Conservation (phyloP, 2,113 vertebrate genomes). For the Gallinago paraguaiae region DNA sequence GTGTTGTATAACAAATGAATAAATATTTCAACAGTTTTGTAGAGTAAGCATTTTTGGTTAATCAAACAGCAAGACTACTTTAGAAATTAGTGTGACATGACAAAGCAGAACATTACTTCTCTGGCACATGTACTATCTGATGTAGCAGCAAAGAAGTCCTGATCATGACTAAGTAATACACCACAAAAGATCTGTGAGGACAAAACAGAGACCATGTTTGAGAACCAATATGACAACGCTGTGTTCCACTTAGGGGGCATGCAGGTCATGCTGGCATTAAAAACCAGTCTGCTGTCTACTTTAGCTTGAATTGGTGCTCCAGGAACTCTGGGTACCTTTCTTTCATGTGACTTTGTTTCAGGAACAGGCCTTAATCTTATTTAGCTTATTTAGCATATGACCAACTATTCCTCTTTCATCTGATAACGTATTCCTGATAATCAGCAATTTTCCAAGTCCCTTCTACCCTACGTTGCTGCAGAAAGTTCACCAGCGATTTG, state of each 20-base stretch:
- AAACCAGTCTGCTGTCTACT: not conserved
- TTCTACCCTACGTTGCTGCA: not conserved
- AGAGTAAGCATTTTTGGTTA: not conserved
- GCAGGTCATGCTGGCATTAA: not conserved
- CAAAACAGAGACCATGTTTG: not conserved
- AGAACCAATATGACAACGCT: not conserved
- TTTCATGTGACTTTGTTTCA: not conserved
- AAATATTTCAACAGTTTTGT: not conserved
- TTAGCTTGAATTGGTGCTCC: not conserved
- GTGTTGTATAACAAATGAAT: not conserved
- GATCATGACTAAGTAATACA: not conserved
- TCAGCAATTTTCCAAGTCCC: not conserved
- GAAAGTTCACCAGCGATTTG: not conserved
- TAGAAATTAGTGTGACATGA: not conserved
- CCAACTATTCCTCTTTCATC: not conserved
- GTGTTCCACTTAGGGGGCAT: not conserved
- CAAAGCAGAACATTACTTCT: not conserved
- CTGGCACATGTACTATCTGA: not conserved
- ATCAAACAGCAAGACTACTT: not conserved
- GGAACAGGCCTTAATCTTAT: not conserved
- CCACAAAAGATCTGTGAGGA: not conserved
- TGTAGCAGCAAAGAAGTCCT: not conserved
- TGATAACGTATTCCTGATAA: not conserved
- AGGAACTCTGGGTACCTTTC: not conserved
- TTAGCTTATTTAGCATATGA: not conserved